Percentiles rank a stretch among this genome's conserved stretches.
Conservation (phyloP, 23 tunicate species). For the Trididemnum miniatum region DNA sequence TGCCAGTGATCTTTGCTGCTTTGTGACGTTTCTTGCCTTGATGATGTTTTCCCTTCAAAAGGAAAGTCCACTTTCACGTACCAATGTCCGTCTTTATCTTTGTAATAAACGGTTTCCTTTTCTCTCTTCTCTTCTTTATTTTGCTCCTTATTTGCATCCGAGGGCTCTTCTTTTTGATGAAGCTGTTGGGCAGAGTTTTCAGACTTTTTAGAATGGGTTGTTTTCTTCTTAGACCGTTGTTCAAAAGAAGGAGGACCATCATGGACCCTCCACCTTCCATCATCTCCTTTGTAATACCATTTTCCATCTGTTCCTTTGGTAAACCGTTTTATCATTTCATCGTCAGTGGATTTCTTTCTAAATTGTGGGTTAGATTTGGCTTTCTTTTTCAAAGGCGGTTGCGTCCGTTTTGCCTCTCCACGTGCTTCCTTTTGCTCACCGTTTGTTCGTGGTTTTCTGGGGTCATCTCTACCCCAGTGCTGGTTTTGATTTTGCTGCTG, state of each 20-base stretch:
- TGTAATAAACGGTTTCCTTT: conserved; percentile 48
- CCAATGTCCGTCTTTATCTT: conserved; percentile 76
- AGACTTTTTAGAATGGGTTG: background rate
- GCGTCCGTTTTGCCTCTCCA: background rate
- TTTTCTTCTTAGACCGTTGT: background rate
- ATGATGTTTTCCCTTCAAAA: background rate
- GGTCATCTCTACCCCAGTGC: background rate
- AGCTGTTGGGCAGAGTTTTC: background rate
- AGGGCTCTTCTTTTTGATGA: conserved; percentile 19
- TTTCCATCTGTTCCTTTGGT: conserved; percentile 89
- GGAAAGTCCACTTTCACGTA: conserved; percentile 82
- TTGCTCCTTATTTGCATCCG: background rate
- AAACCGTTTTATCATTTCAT: conserved; percentile 29
- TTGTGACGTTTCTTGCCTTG: background rate
- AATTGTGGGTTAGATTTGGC: background rate
- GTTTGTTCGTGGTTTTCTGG: background rate
- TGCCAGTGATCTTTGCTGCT: background rate
- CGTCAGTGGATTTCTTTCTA: conserved; percentile 20
- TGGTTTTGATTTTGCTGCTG: background rate
- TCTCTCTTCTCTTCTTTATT: background rate
- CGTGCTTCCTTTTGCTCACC: background rate
- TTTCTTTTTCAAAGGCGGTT: conserved; percentile 16
- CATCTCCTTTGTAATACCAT: conserved; percentile 75
- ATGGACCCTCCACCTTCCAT: conserved; percentile 67
- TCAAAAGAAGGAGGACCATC: conserved; percentile 37